phyloP scores from a whole-genome alignment of 2,113 vertebrate genomes.

The Monarcha castaneiventris region DNA sequence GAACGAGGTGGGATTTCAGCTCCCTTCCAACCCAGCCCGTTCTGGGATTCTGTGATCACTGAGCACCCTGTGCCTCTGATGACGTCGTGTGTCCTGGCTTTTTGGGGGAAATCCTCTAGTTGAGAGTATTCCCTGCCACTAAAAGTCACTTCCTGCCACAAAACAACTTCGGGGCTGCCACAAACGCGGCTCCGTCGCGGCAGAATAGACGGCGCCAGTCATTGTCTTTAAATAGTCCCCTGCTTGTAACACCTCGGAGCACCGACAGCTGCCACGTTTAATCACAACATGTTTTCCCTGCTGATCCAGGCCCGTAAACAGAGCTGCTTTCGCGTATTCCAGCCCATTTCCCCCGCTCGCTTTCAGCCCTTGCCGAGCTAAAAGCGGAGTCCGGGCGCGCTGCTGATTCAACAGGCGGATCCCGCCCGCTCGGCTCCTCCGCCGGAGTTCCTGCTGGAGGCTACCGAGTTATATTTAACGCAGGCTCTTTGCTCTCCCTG shows the following conservation, averaged over 20 bases:
- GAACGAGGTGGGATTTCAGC: not conserved
- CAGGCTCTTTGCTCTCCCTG: not conserved
- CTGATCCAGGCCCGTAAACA: not conserved
- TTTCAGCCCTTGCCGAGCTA: not conserved
- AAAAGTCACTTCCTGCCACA: not conserved
- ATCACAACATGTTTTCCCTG: not conserved
- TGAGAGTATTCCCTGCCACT: not conserved
- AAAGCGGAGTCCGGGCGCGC: not conserved
- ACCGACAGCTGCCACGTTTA: conserved; percentile 8
- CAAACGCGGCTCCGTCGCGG: not conserved
- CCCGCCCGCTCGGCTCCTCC: not conserved
- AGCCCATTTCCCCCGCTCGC: not conserved
- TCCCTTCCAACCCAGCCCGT: not conserved
- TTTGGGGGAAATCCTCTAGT: not conserved
- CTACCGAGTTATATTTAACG: conserved; percentile 34
- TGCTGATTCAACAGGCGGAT: conserved; percentile 9
- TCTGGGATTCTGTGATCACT: not conserved
- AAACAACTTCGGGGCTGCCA: not conserved
- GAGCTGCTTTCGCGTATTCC: not conserved
- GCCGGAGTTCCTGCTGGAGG: not conserved
- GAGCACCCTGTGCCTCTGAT: not conserved
- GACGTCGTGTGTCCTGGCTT: accelerated
- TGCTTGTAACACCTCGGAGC: conserved; percentile 44
- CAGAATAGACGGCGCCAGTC: not conserved
- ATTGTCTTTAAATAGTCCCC: conserved; percentile 51